These are phyloP conservation scores for Ceriagrion tenellum DNA, from an alignment of 2,888 invertebrate genomes.

Conservation along the genomic window DNA sequence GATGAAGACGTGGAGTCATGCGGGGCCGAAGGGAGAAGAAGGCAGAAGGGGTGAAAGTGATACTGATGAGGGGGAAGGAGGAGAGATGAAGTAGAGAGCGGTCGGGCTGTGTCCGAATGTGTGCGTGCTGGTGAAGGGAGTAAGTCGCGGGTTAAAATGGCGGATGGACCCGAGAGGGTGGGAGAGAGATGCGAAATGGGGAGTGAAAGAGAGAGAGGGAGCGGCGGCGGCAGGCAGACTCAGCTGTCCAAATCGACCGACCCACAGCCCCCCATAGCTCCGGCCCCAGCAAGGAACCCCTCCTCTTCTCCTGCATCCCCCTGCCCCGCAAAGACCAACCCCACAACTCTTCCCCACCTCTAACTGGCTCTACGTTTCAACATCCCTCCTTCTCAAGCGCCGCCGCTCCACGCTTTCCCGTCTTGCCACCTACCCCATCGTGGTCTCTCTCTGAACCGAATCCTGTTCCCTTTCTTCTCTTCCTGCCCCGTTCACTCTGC, in stretches of 20 bases:
- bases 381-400: too few species aligned
- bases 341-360: background rate
- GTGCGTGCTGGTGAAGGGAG: background rate
- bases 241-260: slow-evolving; percentile 66
- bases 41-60: too few species aligned
- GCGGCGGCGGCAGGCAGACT: slow-evolving; percentile 29
- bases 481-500: background rate
- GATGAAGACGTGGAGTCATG: background rate
- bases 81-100: too few species aligned
- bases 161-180: slow-evolving; percentile 26
- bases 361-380: slow-evolving; percentile 5
- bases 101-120: background rate
- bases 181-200: too few species aligned
- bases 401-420: background rate
- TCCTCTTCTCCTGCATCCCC: background rate
- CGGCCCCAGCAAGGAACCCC: background rate
- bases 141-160: slow-evolving; percentile 56
- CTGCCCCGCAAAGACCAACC: background rate
- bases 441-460: background rate
- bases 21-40: too few species aligned
- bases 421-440: background rate
- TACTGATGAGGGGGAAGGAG: too few species aligned
- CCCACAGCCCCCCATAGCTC: background rate
- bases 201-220: background rate
- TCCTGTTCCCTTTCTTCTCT: background rate